Base-by-base conservation (phyloP, 2,888 invertebrate genomes). In the Enoplolaimus lenunculus region DNA sequence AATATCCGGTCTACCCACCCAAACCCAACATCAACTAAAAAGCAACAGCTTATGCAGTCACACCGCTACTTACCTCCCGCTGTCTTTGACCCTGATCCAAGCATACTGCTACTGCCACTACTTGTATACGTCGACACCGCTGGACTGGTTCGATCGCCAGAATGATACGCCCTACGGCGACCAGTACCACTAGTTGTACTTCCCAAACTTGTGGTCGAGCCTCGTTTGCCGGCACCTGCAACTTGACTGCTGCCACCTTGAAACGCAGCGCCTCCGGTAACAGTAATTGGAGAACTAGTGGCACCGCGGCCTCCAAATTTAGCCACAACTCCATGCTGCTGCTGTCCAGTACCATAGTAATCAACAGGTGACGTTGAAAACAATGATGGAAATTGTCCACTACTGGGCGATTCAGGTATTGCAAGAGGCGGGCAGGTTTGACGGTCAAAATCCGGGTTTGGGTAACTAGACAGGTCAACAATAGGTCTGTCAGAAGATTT, bases 331-430 rank as follows among this genome's bases (percentile, higher is more conserved):
- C 30, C 2, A 31, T 67, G 33, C 21, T 13, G 21, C 33, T 7
- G 28, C 70, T 29, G 31, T 21, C 45, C 16, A 60, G 35, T 28
- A 7, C 7, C 34, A 35, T 34, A 57, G 57, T 59, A 7, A 13
- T 34, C 16, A 21, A 21, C 57, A 2, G 71, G 71, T 1, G 71
- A 71, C 3, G 70, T 70, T n/a, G 70, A 66, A 45, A 71, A 71
- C n/a, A 60, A 28, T n/a, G 69, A 30, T 3, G n/a, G 31, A 16
- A 34, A 70, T 45, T 28, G 45, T 21, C n/a, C 29, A 57, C 29
- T 16, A 30, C 59, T n/a, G 34, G 57, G 30, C 13, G 71, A 66
- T 13, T 45, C 71, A n/a, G 45, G n/a, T 16, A 70, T 28, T 7
- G n/a, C 35, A 16, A 1, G 33, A 34, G 26, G n/a, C 29, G 28